A percentile compares a stretch with the other conserved stretches of the same genome.
phyloP scores from a whole-genome alignment of 1,140 invertebrate genomes.

The Lepidurus apus region DNA sequence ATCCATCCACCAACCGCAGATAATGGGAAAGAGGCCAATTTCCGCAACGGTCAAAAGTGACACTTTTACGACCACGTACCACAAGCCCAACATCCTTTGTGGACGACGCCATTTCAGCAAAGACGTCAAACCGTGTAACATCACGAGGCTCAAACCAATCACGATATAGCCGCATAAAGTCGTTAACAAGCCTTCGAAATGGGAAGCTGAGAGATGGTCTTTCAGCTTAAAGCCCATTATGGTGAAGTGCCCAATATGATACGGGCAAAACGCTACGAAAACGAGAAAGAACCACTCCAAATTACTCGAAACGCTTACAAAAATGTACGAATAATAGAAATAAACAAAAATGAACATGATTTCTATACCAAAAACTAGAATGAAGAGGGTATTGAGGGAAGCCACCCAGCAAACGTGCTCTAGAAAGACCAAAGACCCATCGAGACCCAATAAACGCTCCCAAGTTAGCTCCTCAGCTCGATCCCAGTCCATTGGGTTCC shows the following conservation, averaged over 20 bases:
- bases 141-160: conserved; percentile 74
- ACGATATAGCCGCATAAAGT: conserved; percentile 89
- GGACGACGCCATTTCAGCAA: conserved; percentile 51
- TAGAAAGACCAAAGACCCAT: conserved; percentile 93
- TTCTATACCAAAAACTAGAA: conserved; percentile 60
- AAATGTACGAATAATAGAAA: conserved; percentile 26
- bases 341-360: conserved; percentile 29
- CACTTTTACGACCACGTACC: conserved; percentile 95
- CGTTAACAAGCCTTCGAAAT: conserved; percentile 89
- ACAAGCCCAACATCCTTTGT: conserved; percentile 80
- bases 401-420: conserved; percentile 99
- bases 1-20: conserved; percentile 99
- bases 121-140: conserved; percentile 65
- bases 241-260: conserved; percentile 85
- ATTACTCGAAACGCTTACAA: conserved; percentile 27
- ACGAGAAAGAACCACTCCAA: conserved; percentile 31
- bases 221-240: conserved; percentile 69
- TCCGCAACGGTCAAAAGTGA: conserved; percentile 86
- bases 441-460: conserved; percentile 90
- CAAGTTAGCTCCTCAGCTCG: conserved; percentile 95
- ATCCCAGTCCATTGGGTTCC: conserved; percentile 99
- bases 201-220: conserved; percentile 65
- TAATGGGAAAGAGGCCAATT: conserved; percentile 90
- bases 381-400: conserved; percentile 92
- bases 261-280: conserved; percentile 89